These are phyloP conservation scores for Charadrius vociferus DNA, from an alignment of 2,113 vertebrate genomes.

Conservation along the genomic window DNA sequence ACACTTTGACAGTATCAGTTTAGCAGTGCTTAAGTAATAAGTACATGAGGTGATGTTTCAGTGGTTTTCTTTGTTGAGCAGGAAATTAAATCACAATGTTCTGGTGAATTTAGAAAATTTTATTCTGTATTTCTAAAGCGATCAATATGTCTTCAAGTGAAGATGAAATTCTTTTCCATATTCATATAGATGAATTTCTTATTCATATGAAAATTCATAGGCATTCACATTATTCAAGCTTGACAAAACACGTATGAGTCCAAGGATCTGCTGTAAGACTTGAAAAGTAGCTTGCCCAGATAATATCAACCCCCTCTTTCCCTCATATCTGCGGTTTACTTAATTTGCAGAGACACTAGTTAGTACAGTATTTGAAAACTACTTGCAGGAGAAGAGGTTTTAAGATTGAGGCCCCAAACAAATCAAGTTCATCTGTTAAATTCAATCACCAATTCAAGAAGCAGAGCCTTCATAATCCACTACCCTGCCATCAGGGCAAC, in stretches of 20 bases:
- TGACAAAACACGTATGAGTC: neutral
- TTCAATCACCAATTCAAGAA: neutral
- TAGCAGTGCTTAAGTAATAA: neutral
- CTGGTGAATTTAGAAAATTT: conserved; percentile 9
- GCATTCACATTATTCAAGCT: conserved; percentile 25
- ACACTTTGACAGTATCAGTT: neutral
- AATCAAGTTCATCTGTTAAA: neutral
- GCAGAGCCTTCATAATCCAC: neutral
- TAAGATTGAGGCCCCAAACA: neutral
- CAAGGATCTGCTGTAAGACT: conserved; percentile 20
- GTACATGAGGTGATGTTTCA: neutral
- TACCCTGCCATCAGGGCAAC: neutral
- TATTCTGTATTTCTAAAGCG: neutral
- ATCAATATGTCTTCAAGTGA: conserved; percentile 6
- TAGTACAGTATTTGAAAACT: neutral
- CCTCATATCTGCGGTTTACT: neutral
- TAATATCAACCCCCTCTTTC: neutral
- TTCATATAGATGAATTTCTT: conserved; percentile 20
- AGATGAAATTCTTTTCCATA: conserved; percentile 27
- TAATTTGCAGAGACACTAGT: neutral
- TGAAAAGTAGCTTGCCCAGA: neutral
- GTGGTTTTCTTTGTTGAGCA: neutral
- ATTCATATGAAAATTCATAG: conserved; percentile 40
- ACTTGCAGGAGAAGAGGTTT: neutral
- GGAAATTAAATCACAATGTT: conserved; percentile 22